Evolutionary conservation across 2,888 invertebrate species (phyloP), one percentile per base, ranked within the genome.

Genomic region (Axea sp.): DNA sequence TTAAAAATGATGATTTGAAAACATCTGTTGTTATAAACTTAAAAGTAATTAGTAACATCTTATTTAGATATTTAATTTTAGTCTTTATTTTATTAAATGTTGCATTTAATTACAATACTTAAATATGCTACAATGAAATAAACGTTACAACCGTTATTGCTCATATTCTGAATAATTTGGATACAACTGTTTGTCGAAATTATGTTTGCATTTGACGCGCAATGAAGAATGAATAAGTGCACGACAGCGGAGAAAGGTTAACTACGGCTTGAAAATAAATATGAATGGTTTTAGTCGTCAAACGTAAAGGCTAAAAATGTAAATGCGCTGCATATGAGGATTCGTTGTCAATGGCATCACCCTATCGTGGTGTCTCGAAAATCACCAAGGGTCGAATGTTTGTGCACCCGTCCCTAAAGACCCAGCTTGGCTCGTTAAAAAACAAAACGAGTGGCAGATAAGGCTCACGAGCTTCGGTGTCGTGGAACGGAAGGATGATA

Each of bases 371-470:
- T 49, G 68, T 59, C 59, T 64, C 64, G 45, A 49, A 69, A 69
- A 69, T 64, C 74, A 74, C 53, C 45, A 69, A 47, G 74, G 74
- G 74, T 74, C 65, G 74, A 74, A 69, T 65, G 59, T 69, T 69
- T 62, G 64, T 65, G 65, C 57, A 45, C 53, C 59, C 59, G 68
- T 72, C 73, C 65, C 65, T 51, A 69, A 69, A 75, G 76, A 79
- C 72, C 59, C 60, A 77, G 77, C 76, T 75, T 60, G 71, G 75
- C 79, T 81, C 79, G 80, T 80, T 81, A 79, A 72, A 74, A 73
- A 73, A 77, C 78, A 79, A 78, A 81, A 79, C 78, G 78, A 76
- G 74, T 68, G 47, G 43, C 59, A 67, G 76, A 74, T 76, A 73
- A 76, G 69, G 28, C 67, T 55, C 62, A 41, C 64, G 51, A 60